Evolutionary conservation across 1,140 invertebrate species (phyloP).

Genomic region (Bombus impatiens): DNA sequence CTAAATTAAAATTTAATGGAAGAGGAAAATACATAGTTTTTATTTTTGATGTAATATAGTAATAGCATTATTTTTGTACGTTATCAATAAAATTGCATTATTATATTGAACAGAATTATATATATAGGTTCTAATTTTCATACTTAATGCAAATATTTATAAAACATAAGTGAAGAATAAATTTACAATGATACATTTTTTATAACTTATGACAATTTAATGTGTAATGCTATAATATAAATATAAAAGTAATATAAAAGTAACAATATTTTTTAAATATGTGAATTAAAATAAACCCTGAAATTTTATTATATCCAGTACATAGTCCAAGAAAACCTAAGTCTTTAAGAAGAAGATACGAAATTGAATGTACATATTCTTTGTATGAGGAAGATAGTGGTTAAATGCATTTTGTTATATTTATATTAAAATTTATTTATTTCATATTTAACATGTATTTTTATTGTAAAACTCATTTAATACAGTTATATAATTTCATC

Average conservation of each 20-base stretch:
- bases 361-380: background rate
- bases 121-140: background rate
- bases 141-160: background rate
- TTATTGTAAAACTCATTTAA: slow-evolving; percentile 49
- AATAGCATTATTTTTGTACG: slow-evolving; percentile 1
- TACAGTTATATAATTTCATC: slow-evolving; percentile 56
- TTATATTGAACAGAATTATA: background rate
- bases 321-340: background rate
- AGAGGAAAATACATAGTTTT: too few relatives aligned
- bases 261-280: background rate
- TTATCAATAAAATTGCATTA: slow-evolving; percentile 4
- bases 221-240: background rate
- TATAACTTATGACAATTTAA: background rate
- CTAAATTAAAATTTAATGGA: slow-evolving; percentile 82
- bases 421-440: slow-evolving; percentile 20
- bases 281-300: background rate
- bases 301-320: background rate
- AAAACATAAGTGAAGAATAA: background rate
- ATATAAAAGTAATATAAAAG: background rate
- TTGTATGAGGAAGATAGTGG: background rate
- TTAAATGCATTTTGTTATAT: slow-evolving; percentile 18
- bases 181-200: background rate
- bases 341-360: background rate
- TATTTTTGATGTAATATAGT: slow-evolving; percentile 4
- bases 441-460: slow-evolving; percentile 31